These are phyloP conservation scores for Brachionichthys hirsutus DNA, from an alignment of 2,113 vertebrate genomes.

Conservation along the genomic window DNA sequence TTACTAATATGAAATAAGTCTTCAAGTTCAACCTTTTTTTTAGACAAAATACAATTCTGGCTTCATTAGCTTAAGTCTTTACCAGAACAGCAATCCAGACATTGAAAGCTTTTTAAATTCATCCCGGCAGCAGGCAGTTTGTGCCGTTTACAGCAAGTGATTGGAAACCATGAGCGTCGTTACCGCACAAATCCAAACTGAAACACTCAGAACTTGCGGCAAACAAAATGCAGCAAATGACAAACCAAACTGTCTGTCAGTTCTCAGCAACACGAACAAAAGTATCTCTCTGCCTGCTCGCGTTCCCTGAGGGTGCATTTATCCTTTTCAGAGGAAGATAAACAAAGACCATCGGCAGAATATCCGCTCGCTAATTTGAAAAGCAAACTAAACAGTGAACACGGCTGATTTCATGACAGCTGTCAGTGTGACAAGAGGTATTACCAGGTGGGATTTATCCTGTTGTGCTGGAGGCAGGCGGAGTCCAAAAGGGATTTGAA, in stretches of 20 bases:
- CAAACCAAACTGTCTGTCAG: slow-evolving; percentile 45
- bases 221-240: slow-evolving; percentile 43
- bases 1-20: too few species aligned
- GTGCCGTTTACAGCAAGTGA: background rate
- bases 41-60: too few species aligned
- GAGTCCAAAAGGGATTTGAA: slow-evolving; percentile 72
- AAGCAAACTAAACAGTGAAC: slow-evolving; percentile 66
- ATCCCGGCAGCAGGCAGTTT: background rate
- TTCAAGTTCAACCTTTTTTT: too few species aligned
- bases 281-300: slow-evolving; percentile 24
- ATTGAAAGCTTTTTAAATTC: too few species aligned
- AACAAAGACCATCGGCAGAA: slow-evolving; percentile 58
- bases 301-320: slow-evolving; percentile 44
- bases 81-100: too few species aligned
- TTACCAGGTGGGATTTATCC: slow-evolving; percentile 77
- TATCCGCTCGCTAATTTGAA: slow-evolving; percentile 63
- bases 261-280: slow-evolving; percentile 34
- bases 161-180: background rate
- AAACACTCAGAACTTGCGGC: slow-evolving; percentile 29
- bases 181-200: slow-evolving; percentile 14
- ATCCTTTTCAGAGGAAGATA: slow-evolving; percentile 35
- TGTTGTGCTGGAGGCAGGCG: slow-evolving; percentile 73
- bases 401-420: slow-evolving; percentile 67
- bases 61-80: too few species aligned
- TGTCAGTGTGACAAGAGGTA: slow-evolving; percentile 69